These are phyloP conservation scores for Trichopoda pennipes DNA, from an alignment of 2,888 invertebrate genomes.

Conservation along the genomic window DNA sequence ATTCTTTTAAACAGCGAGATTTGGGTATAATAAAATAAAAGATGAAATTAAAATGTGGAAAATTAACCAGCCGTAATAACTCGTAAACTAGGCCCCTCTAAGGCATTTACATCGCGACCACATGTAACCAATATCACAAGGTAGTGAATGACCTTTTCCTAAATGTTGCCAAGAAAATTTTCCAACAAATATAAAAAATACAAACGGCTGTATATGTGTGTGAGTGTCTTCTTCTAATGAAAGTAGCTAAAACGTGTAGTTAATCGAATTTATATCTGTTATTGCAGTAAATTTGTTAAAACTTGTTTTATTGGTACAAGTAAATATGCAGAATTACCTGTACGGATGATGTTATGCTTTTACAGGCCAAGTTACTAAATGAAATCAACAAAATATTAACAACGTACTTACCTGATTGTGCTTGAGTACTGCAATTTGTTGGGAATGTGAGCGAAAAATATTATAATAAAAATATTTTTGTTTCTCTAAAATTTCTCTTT, in stretches of 20 bases:
- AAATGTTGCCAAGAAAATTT: too few species aligned
- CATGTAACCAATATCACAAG: too few species aligned
- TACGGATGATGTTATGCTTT: background rate
- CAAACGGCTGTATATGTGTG: too few species aligned
- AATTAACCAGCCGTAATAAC: too few species aligned
- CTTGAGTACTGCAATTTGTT: conserved; percentile 8
- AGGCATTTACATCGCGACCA: too few species aligned
- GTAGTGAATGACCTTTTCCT: too few species aligned
- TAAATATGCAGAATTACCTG: conserved; percentile 28
- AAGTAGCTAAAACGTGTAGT: background rate
- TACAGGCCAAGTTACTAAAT: conserved; percentile 12
- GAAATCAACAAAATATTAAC: background rate
- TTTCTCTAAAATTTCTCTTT: background rate
- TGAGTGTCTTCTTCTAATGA: background rate
- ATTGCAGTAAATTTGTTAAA: background rate
- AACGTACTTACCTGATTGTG: conserved; percentile 43
- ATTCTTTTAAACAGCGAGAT: too few species aligned
- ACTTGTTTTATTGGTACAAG: conserved; percentile 29
- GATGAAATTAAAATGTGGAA: too few species aligned
- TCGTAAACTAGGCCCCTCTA: too few species aligned
- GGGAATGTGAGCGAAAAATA: conserved; percentile 42
- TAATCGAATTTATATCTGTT: background rate
- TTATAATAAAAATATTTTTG: background rate
- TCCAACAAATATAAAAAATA: too few species aligned
- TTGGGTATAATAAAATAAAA: too few species aligned